Evolutionary conservation across 92 coral and sea anemone species (phyloP).

Genomic region (Porites cylindrica): DNA sequence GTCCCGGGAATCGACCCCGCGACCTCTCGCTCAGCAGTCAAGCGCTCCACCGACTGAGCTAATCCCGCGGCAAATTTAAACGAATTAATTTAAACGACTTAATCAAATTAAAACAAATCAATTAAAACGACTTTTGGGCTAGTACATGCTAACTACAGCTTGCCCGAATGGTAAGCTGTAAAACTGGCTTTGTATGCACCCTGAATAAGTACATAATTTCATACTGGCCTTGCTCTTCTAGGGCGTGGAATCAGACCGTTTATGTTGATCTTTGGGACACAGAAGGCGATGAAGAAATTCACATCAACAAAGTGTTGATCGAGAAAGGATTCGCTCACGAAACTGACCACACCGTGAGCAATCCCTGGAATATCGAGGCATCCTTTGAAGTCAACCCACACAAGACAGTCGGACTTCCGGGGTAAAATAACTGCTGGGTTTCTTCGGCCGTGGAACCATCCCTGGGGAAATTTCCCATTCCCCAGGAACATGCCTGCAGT

Average conservation of each 20-base stretch:
- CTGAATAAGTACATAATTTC: too few species aligned
- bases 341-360: slow-evolving; percentile 46
- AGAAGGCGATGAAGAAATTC: slow-evolving; percentile 60
- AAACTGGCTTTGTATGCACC: too few species aligned
- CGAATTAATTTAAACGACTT: too few species aligned
- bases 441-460: background rate
- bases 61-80: too few species aligned
- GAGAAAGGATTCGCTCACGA: slow-evolving; percentile 76
- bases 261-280: slow-evolving; percentile 86
- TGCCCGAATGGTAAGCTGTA: too few species aligned
- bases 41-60: too few species aligned
- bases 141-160: too few species aligned
- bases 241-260: slow-evolving; percentile 83
- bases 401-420: slow-evolving; percentile 51
- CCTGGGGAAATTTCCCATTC: too few species aligned
- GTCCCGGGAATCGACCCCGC: too few species aligned
- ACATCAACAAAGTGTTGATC: slow-evolving; percentile 84
- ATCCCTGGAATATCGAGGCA: slow-evolving; percentile 61
- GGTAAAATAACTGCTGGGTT: slow-evolving; percentile 14
- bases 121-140: too few species aligned
- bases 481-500: background rate
- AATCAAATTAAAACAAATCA: too few species aligned
- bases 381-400: slow-evolving; percentile 22
- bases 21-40: too few species aligned
- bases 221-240: background rate